A percentile compares a stretch with the other conserved stretches of the same genome.
These are phyloP conservation scores for Alcedo atthis DNA, from an alignment of 2,797 vertebrate genomes.

Conservation along the genomic window DNA sequence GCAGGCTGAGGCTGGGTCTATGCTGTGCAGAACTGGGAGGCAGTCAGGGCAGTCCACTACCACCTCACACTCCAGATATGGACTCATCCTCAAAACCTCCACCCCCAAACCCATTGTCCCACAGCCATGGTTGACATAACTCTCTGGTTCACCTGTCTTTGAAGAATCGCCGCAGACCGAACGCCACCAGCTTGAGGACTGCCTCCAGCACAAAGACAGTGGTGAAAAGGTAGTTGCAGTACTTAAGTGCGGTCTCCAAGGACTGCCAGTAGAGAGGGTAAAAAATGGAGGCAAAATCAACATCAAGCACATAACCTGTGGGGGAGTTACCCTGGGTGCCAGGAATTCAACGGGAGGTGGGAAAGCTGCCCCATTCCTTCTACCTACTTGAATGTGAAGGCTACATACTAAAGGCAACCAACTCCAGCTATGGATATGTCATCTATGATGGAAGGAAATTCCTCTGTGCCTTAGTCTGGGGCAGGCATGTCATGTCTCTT, in stretches of 20 bases:
- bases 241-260: constrained; percentile 90
- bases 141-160: constrained; percentile 88
- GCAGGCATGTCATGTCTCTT: background rate
- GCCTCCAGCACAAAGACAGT: constrained; percentile 95
- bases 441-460: background rate
- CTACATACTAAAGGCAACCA: background rate
- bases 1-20: background rate
- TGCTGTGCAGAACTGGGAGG: background rate
- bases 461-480: background rate
- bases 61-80: background rate
- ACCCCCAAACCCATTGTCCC: background rate
- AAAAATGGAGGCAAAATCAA: background rate
- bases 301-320: background rate
- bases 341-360: background rate
- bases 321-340: background rate
- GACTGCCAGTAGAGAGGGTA: constrained; percentile 78
- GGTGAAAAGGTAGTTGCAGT: constrained; percentile 98
- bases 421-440: background rate
- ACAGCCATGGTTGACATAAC: background rate
- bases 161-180: constrained; percentile 94
- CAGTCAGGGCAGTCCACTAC: background rate
- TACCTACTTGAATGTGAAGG: background rate
- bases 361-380: background rate
- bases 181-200: constrained; percentile 91
- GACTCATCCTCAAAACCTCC: background rate